Evolutionary conservation across 2,113 vertebrate genomes (phyloP).

Genomic region (Petrocephalus microphthalmus): DNA sequence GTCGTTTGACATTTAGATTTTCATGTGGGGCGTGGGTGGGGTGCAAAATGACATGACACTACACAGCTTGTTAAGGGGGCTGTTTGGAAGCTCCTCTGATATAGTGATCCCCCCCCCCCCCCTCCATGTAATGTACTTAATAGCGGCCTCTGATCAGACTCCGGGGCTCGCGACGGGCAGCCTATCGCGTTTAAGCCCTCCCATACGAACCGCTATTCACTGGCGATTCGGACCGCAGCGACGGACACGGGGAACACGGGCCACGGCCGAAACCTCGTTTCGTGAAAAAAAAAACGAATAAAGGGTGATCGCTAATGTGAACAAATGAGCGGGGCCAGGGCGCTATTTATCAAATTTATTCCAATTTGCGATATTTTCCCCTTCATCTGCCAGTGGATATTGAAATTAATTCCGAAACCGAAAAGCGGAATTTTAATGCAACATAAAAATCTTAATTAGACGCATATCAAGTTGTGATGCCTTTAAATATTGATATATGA

Average conservation of each 20-base stretch:
- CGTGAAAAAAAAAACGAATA: not conserved
- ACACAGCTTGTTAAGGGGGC: not conserved
- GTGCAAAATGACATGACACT: slow-evolving; percentile 12
- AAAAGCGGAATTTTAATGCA: not conserved
- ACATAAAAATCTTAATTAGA: slow-evolving; percentile 20
- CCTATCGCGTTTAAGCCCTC: not conserved
- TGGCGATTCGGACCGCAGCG: not conserved
- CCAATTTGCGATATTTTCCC: slow-evolving; percentile 4
- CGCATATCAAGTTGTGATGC: not conserved
- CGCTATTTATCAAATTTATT: slow-evolving; percentile 19
- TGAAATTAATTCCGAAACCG: slow-evolving; percentile 12
- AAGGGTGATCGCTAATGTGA: not conserved
- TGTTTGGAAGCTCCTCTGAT: not conserved
- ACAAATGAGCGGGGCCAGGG: not conserved
- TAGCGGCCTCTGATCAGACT: slow-evolving; percentile 3
- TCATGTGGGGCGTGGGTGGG: slow-evolving; percentile 37
- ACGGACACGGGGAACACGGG: not conserved
- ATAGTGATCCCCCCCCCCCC: not conserved
- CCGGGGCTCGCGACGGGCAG: not conserved
- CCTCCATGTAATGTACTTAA: slow-evolving; percentile 18
- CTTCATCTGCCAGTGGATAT: not conserved
- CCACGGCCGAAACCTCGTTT: not conserved
- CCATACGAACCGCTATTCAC: not conserved
- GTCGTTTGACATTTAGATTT: slow-evolving; percentile 83
- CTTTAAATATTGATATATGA: slow-evolving; percentile 19